Evolutionary conservation across 2,113 vertebrate genomes (phyloP).

Genomic region (Nematolebias whitei): DNA sequence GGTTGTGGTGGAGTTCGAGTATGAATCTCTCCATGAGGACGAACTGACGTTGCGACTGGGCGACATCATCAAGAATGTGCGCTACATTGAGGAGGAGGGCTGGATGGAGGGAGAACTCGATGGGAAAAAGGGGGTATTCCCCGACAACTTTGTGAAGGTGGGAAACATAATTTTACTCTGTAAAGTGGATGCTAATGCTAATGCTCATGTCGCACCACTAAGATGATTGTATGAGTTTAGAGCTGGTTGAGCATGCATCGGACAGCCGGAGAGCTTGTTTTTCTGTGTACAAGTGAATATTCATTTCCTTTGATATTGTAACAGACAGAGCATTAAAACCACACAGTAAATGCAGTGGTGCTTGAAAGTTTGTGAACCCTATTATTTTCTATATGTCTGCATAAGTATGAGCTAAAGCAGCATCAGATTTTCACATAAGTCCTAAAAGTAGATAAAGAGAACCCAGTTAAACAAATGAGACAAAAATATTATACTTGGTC

Average conservation of each 20-base stretch:
- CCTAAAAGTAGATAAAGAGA: no score
- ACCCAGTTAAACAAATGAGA: no score
- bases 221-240: background rate
- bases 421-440: no score
- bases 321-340: no score
- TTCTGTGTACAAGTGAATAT: background rate
- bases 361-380: no score
- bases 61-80: slow-evolving; percentile 92
- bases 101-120: slow-evolving; percentile 96
- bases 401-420: no score
- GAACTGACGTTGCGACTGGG: slow-evolving; percentile 91
- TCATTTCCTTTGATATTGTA: background rate
- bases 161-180: background rate
- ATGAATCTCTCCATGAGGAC: slow-evolving; percentile 91
- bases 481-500: no score
- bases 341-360: no score
- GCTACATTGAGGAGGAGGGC: slow-evolving; percentile 91
- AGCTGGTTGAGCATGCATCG: no score
- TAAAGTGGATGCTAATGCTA: background rate
- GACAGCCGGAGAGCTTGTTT: slow-evolving; percentile 7
- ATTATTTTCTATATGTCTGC: no score
- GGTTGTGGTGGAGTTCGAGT: slow-evolving; percentile 94
- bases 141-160: slow-evolving; percentile 99
- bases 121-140: slow-evolving; percentile 91
- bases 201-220: background rate